phyloP scores from a whole-genome alignment of 2,888 invertebrate genomes.

The Acanthosoma haemorrhoidale region DNA sequence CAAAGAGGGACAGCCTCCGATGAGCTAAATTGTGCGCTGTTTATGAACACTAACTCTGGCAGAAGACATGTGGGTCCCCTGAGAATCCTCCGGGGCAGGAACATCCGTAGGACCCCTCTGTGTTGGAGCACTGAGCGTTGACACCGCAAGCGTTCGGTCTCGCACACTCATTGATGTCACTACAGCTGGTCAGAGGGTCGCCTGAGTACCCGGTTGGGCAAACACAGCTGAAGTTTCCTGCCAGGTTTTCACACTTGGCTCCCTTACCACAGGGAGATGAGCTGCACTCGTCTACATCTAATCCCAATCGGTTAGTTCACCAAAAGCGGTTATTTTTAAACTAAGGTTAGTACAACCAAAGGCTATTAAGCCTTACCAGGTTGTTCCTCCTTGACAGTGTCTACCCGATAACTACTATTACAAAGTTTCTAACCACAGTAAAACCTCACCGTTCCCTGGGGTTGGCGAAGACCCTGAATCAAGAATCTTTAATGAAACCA shows the following conservation, averaged over 20 bases:
- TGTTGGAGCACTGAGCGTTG: constrained; percentile 74
- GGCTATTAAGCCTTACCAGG: constrained; percentile 16
- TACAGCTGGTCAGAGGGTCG: constrained; percentile 49
- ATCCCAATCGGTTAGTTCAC: constrained; percentile 20
- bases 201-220: constrained; percentile 65
- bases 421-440: too few species aligned
- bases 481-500: too few species aligned
- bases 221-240: constrained; percentile 68
- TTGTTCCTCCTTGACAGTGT: not conserved
- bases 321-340: not conserved
- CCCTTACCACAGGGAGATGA: constrained; percentile 61
- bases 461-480: too few species aligned
- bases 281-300: constrained; percentile 71
- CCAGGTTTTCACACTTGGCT: constrained; percentile 67
- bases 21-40: not conserved
- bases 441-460: too few species aligned
- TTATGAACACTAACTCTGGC: constrained; percentile 37
- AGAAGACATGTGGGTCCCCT: constrained; percentile 57
- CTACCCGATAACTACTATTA: constrained; percentile 15
- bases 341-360: constrained; percentile 29
- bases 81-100: constrained; percentile 69
- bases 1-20: constrained; percentile 11
- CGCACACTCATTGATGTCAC: constrained; percentile 69
- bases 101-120: constrained; percentile 73
- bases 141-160: constrained; percentile 62